Evolutionary conservation across 1,140 invertebrate species (phyloP).

Genomic region (Lepidostoma basale): DNA sequence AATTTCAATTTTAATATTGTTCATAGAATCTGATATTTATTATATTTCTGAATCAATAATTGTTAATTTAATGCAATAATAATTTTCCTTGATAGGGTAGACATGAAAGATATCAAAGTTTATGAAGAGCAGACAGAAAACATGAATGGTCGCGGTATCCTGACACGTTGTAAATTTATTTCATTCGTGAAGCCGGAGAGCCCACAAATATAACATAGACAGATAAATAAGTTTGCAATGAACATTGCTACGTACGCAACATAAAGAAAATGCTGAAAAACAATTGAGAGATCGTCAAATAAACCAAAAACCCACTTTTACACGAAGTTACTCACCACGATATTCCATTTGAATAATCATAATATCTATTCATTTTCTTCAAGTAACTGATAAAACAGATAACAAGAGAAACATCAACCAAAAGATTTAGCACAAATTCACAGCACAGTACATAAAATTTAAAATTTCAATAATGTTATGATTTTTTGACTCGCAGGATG

Average conservation of each 20-base stretch:
- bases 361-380: conserved; percentile 59
- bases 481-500: neutral
- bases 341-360: conserved; percentile 61
- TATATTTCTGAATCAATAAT: neutral
- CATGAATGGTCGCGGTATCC: no score
- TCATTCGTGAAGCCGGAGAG: neutral
- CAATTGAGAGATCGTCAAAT: conserved; percentile 37
- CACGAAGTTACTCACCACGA: conserved; percentile 56
- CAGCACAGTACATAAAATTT: neutral
- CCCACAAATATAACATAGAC: conserved; percentile 30
- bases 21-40: neutral
- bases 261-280: conserved; percentile 30
- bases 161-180: conserved; percentile 23
- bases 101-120: neutral
- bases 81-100: neutral
- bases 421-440: neutral
- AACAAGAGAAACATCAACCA: neutral
- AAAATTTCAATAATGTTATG: conserved; percentile 14
- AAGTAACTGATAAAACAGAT: neutral
- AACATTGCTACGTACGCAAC: no score
- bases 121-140: no score
- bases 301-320: conserved; percentile 34
- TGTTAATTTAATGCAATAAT: neutral
- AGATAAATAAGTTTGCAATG: neutral
- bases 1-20: neutral